A percentile compares a stretch with the other conserved stretches of the same genome.
These are phyloP conservation scores for Drosophila kepulauana DNA, from an alignment of 1,140 invertebrate genomes.

Conservation along the genomic window DNA sequence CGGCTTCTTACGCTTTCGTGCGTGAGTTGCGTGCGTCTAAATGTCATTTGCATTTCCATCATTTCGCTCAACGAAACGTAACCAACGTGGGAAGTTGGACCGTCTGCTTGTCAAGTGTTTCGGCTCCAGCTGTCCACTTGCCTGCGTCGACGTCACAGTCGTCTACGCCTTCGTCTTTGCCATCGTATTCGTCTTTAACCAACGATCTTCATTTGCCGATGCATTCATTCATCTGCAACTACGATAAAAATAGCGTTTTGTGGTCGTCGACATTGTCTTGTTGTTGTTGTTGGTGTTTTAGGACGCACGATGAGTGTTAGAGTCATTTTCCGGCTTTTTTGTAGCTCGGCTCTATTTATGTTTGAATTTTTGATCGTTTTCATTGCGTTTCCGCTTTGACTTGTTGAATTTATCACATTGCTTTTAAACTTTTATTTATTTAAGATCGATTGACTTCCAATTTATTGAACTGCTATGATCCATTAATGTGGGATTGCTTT, in stretches of 20 bases:
- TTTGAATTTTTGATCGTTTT: conserved; percentile 36
- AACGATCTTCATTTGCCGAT: neutral
- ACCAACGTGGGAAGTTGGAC: conserved; percentile 75
- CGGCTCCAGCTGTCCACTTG: conserved; percentile 60
- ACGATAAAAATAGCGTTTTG: conserved; percentile 71
- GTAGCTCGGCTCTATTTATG: conserved; percentile 15
- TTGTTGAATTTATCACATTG: conserved; percentile 73
- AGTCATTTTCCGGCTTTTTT: conserved; percentile 38
- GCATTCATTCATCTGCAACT: conserved; percentile 55
- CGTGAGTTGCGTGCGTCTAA: conserved; percentile 43
- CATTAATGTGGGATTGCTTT: too few relatives aligned
- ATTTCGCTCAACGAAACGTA: conserved; percentile 78
- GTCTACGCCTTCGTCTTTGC: neutral
- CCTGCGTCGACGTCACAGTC: conserved; percentile 7
- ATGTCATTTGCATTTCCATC: conserved; percentile 72
- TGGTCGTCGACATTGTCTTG: conserved; percentile 41
- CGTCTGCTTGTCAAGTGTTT: conserved; percentile 54
- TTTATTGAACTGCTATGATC: too few relatives aligned
- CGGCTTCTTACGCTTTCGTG: neutral
- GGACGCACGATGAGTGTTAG: conserved; percentile 53
- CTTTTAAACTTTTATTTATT: conserved; percentile 61
- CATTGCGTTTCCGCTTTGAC: conserved; percentile 55
- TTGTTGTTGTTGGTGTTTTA: conserved; percentile 39
- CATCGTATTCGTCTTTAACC: neutral
- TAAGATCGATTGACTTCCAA: too few relatives aligned